Evolutionary conservation across 2,888 invertebrate genomes (phyloP), one percentile per base, ranked within the genome.

Genomic region (Laspeyria flexula): DNA sequence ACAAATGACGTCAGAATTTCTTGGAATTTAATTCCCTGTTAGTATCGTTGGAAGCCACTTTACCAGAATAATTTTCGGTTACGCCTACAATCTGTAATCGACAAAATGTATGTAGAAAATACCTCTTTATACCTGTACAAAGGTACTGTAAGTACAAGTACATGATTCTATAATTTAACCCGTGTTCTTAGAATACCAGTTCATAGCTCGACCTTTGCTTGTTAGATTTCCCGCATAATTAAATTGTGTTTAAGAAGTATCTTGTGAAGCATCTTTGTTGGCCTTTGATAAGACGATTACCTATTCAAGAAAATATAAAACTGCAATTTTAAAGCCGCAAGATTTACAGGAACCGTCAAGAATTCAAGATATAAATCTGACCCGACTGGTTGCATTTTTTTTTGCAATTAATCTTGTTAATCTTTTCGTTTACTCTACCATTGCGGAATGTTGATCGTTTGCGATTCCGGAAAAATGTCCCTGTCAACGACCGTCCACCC

Each of bases 401-500:
- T 34, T 46, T 55, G 30, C 42, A 38, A 48, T 52, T 50, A 60
- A 57, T 60, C 56, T 60, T 50, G 44, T 55, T 54, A 52, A 66
- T 60, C 48, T 60, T 47, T 64, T 58, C 42, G 38, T 51, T 27
- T 42, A 58, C 51, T 60, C 51, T 51, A 48, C 58, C 52, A 55
- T 54, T 43, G 55, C 54, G 71, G 75, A 77, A 83, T 81, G 78
- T 75, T 66, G 71, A 77, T 75, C 72, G 69, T 72, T 74, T 71
- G 74, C 72, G 69, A 76, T 82, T 83, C 81, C 81, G 81, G 81
- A 84, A 85, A 86, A 86, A 82, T 78, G 66, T 61, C 71, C 67
- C 85, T 84, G 91, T 89, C 89, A 90, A 89, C 86, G 90, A 90
- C 87, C 90, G 79, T 74, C 77, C 77, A 77, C 80, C 84, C 81